Evolutionary conservation across 2,888 invertebrate genomes (phyloP).

Genomic region (Megamerina dolium): DNA sequence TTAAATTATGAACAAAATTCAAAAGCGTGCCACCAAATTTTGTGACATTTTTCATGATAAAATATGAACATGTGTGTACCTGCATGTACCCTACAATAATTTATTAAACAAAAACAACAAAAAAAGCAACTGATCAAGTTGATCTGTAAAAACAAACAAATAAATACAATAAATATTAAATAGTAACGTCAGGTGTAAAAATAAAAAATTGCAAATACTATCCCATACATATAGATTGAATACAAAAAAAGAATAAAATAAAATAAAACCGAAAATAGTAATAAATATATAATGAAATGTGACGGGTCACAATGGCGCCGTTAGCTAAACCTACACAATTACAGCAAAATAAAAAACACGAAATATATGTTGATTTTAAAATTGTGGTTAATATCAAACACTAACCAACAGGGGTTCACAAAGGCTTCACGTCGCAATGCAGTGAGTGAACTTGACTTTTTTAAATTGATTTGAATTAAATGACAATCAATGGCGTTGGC

Average conservation of each 20-base stretch:
- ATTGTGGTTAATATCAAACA: no score
- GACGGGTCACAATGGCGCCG: constrained; percentile 17
- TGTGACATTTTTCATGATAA: constrained; percentile 2
- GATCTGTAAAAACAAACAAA: neutral
- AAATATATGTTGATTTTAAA: no score
- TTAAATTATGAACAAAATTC: no score
- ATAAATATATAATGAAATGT: constrained; percentile 6
- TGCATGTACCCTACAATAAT: no score
- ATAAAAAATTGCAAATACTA: no score
- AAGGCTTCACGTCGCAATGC: no score
- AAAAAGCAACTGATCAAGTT: no score
- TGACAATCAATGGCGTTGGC: no score
- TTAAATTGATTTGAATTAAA: no score
- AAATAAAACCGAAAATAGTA: constrained; percentile 1
- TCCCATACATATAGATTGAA: constrained; percentile 3
- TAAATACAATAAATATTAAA: neutral
- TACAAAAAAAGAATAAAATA: neutral
- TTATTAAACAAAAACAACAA: no score
- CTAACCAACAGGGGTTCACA: no score
- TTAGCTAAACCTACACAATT: constrained; percentile 10
- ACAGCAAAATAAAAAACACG: neutral
- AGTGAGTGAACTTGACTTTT: no score
- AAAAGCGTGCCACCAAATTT: constrained; percentile 32
- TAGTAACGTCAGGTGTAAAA: neutral
- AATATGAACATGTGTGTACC: neutral